Percentiles rank a stretch among this genome's conserved stretches.
phyloP scores from a whole-genome alignment of 1,140 invertebrate species.

The Aphis gossypii region DNA sequence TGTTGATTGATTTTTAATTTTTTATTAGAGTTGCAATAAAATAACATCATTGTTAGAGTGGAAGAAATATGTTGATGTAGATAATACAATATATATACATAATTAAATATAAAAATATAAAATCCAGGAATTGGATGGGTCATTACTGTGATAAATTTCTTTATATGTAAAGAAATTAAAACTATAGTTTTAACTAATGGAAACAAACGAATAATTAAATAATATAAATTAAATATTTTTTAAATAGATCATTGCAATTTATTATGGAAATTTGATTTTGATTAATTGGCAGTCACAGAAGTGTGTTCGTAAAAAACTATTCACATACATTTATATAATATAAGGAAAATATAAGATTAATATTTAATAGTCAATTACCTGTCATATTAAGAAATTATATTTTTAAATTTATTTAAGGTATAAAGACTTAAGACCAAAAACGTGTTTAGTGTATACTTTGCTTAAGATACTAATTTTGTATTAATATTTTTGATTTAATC shows the following conservation, averaged over 20 bases:
- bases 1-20: background rate
- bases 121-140: background rate
- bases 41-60: background rate
- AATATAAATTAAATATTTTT: background rate
- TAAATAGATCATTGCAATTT: background rate
- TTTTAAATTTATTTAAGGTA: background rate
- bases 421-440: background rate
- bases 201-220: background rate
- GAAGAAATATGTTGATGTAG: too few species aligned
- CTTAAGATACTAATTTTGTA: background rate
- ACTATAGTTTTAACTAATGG: background rate
- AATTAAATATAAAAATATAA: background rate
- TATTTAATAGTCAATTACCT: background rate
- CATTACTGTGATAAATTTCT: background rate
- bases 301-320: background rate
- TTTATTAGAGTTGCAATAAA: background rate
- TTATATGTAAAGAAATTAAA: background rate
- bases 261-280: background rate
- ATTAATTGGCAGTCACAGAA: background rate
- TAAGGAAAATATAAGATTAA: background rate
- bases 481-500: background rate
- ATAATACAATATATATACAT: background rate
- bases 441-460: background rate
- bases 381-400: background rate
- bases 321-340: background rate